Conservation (phyloP, 2,113 vertebrate species). For the Pitta sordida region DNA sequence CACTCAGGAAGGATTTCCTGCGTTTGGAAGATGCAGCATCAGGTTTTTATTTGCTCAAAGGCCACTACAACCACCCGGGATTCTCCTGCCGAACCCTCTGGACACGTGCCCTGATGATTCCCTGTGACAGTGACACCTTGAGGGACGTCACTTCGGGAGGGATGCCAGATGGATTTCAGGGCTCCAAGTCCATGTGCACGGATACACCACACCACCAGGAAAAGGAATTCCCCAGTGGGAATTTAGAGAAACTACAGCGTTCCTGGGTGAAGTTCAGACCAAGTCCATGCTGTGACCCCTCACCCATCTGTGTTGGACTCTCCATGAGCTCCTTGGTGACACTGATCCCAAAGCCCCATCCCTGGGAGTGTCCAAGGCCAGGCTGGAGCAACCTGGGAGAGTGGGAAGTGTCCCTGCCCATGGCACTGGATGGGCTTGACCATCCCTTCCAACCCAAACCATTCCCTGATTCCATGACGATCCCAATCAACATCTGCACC, state of each 20-base stretch:
- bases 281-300: fast-evolving
- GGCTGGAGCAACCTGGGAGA: background rate
- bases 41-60: background rate
- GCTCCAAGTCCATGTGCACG: background rate
- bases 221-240: background rate
- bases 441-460: background rate
- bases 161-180: background rate
- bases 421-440: background rate
- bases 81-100: background rate
- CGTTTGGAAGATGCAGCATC: background rate
- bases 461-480: fast-evolving
- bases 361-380: background rate
- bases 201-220: background rate
- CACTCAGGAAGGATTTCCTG: background rate
- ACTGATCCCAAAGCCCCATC: background rate
- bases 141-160: background rate
- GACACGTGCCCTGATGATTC: no score
- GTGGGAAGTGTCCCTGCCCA: background rate
- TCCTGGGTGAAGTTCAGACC: background rate
- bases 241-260: background rate
- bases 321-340: no score
- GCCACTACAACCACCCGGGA: background rate
- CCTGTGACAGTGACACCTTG: background rate
- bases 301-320: no score
- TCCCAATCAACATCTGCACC: background rate